Evolutionary conservation across 2,113 vertebrate species (phyloP), one percentile per base, ranked within the genome.

Genomic region (Castor canadensis): DNA sequence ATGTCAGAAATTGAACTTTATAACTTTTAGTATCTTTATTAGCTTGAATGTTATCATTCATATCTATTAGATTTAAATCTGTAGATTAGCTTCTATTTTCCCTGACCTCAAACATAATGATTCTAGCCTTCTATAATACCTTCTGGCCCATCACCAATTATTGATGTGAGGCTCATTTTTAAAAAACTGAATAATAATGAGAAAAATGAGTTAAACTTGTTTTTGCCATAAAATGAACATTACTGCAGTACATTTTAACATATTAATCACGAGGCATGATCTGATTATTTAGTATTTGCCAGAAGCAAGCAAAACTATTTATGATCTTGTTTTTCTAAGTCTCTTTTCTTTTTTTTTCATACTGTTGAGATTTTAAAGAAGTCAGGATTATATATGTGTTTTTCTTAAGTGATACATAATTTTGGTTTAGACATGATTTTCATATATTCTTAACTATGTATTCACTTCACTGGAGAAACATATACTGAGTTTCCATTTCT

Each of bases 251-350:
- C 84, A 95, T 97, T 98, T 98, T 98, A 73, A 81, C 93, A 97
- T 94, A 67, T 97, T 98, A 97, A 98, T 96, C 94, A 64, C 94
- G 95, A 98, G 84, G 91, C 83, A 96, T 76, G 45, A 96, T 97
- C 75, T 97, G 96, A 98, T 98, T 98, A 97, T 95, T 94, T 97
- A 98, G 83, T 88, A 85, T 93, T 97, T 98, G 62, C 96, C 93
- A 91, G 93, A 83, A 98, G 94, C 91, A 97, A 89, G 38, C 87
- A 95, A 97, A 98, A 87, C 85, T 66, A 97, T 91, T 97, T 96
- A 96, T 94, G 92, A 95, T 91, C 4, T 3, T 75, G 87, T 97
- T 98, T 98, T 97, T 96, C 0, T 97, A 96, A 94, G n/a, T n/a
- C n/a, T n/a, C 30, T 20, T 72, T 7, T 67, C 56, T 93, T 75